phyloP scores from a whole-genome alignment of 2,888 invertebrate genomes.

The Pristionchus arcanus region DNA sequence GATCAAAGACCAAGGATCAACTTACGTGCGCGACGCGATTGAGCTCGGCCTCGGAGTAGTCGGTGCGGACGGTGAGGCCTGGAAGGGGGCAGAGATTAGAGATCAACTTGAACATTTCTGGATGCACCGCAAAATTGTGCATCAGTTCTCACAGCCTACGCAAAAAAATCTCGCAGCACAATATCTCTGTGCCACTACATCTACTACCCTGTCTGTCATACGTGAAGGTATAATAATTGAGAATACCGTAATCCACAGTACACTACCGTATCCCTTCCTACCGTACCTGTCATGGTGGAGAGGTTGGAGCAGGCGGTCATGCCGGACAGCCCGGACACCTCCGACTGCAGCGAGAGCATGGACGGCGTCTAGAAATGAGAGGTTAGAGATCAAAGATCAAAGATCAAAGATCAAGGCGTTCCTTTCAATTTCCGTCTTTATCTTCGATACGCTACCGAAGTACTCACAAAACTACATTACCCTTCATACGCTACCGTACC shows the following conservation, averaged over 20 bases:
- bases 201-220: too few species aligned
- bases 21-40: background rate
- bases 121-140: too few species aligned
- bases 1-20: background rate
- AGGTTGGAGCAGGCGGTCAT: conserved; percentile 39
- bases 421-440: too few species aligned
- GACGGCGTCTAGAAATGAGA: conserved; percentile 1
- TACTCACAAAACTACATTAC: too few species aligned
- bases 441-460: too few species aligned
- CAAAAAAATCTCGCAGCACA: background rate
- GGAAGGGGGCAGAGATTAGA: background rate
- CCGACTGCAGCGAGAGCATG: conserved; percentile 36
- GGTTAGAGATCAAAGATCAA: conserved; percentile 38
- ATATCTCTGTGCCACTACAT: too few species aligned
- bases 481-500: conserved; percentile 10
- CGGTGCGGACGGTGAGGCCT: conserved; percentile 43
- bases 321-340: background rate
- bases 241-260: too few species aligned
- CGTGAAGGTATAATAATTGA: too few species aligned
- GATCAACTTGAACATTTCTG: background rate
- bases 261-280: too few species aligned
- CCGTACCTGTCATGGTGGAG: conserved; percentile 38
- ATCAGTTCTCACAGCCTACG: background rate
- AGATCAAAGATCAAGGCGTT: background rate
- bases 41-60: conserved; percentile 29